Evolutionary conservation across 1,140 invertebrate species (phyloP).

Genomic region (Choristoneura fumiferana): DNA sequence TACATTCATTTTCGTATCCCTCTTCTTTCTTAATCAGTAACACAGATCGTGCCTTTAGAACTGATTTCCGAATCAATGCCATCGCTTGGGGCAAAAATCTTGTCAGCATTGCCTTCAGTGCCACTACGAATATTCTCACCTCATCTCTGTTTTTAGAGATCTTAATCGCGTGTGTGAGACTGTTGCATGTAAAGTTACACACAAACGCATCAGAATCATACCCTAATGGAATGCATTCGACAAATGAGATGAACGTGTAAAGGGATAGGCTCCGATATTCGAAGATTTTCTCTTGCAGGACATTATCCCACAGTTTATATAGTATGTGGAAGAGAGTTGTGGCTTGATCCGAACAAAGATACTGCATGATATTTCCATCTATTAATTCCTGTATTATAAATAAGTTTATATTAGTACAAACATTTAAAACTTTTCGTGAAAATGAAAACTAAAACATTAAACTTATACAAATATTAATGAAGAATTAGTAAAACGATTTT

Average conservation of each 20-base stretch:
- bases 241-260: constrained; percentile 53
- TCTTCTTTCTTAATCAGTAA: constrained; percentile 48
- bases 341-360: constrained; percentile 63
- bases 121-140: constrained; percentile 39
- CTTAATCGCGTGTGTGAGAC: constrained; percentile 48
- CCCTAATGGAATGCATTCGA: constrained; percentile 50
- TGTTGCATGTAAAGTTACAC: constrained; percentile 55
- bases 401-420: neutral
- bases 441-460: too few relatives aligned
- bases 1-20: constrained; percentile 36
- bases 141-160: constrained; percentile 36
- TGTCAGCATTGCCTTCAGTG: constrained; percentile 41
- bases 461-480: too few relatives aligned
- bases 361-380: constrained; percentile 54
- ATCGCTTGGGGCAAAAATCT: constrained; percentile 41
- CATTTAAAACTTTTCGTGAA: constrained; percentile 17
- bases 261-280: constrained; percentile 49
- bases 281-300: constrained; percentile 49
- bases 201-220: constrained; percentile 54
- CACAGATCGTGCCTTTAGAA: constrained; percentile 46
- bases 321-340: constrained; percentile 58
- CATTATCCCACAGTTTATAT: constrained; percentile 55
- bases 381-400: constrained; percentile 56
- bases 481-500: constrained; percentile 20
- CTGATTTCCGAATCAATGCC: constrained; percentile 35